Evolutionary conservation across 1,140 invertebrate species (phyloP), one percentile per base, ranked within the genome.

Genomic region (Pogonomyrmex californicus): DNA sequence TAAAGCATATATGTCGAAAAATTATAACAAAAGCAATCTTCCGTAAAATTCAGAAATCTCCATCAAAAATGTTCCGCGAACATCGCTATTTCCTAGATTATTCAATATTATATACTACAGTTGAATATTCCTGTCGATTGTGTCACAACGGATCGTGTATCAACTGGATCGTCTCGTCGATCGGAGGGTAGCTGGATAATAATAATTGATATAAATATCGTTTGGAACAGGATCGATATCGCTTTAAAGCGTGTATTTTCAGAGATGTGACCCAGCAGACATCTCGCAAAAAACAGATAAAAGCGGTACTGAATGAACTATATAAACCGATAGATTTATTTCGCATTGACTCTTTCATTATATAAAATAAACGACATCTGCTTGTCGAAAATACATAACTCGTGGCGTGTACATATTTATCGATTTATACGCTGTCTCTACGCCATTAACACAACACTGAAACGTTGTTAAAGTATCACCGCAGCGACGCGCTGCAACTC

Each of bases 191-290:
- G 14, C 14, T 17, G 12, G 7, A 23, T 62, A 60, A 44, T 73
- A 82, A 82, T 51, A 47, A 6, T 2, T 38, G 30, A 62, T 62
- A 60, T 47, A 62, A 83, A 73, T 75, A 83, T 83, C 51, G 23
- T 58, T 58, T 36, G 5, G 10, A 62, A 60, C 1, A 47, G 44
- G 12, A n/a, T 12, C 23, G 65, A 71, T 23, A 49, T 79, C 38
- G 63, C 7, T 68, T 81, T 79, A 47, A 82, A 30, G 17, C 41
- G 33, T 10, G 33, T 60, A 75, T 83, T 83, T 83, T 60, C n/a
- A 83, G 79, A 83, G 44, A 47, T 23, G 33, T 83, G 78, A 81
- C 49, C 51, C 51, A 33, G 79, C 68, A 60, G 79, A 60, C 41
- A 12, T 5, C 14, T 23, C 38, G 56, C n/a, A 73, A 73, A 83